Evolutionary conservation across 2,888 invertebrate genomes (phyloP).

Genomic region (Cremastobaeus sp.): DNA sequence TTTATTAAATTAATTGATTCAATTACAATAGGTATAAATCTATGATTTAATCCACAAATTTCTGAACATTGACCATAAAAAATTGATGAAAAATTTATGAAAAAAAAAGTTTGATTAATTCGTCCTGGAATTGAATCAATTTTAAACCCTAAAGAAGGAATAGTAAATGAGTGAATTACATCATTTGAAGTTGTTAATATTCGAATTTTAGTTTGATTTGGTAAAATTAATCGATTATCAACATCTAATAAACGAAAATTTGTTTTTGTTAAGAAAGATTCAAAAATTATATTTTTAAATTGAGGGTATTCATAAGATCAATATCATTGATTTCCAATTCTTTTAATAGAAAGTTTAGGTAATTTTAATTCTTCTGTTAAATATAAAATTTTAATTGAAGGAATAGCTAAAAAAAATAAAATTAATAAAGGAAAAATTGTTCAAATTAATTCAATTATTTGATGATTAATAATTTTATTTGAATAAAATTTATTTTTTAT

Average conservation of each 20-base stretch:
- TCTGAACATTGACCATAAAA: slow-evolving; percentile 89
- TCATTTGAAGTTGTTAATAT: slow-evolving; percentile 82
- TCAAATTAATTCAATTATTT: slow-evolving; percentile 84
- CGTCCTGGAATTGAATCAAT: slow-evolving; percentile 84
- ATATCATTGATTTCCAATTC: slow-evolving; percentile 84
- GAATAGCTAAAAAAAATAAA: slow-evolving; percentile 82
- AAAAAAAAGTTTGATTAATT: slow-evolving; percentile 82
- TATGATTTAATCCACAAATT: slow-evolving; percentile 89
- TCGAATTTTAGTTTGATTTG: slow-evolving; percentile 82
- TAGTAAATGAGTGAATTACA: slow-evolving; percentile 84
- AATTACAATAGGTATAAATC: slow-evolving; percentile 87
- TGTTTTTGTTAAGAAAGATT: too few species aligned
- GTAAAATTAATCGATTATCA: slow-evolving; percentile 82
- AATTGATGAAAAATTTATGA: slow-evolving; percentile 82
- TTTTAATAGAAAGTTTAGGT: slow-evolving; percentile 81
- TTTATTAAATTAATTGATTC: slow-evolving; percentile 80
- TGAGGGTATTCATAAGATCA: slow-evolving; percentile 85
- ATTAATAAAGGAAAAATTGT: slow-evolving; percentile 82
- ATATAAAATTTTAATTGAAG: slow-evolving; percentile 82
- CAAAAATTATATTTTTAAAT: slow-evolving; percentile 81
- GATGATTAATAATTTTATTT: slow-evolving; percentile 81
- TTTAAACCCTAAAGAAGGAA: slow-evolving; percentile 83
- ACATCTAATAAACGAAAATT: slow-evolving; percentile 83
- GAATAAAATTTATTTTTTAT: slow-evolving; percentile 81
- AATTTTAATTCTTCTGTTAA: slow-evolving; percentile 82